These are phyloP conservation scores for Mystacornis crossleyi DNA, from an alignment of 2,113 vertebrate genomes.

Conservation along the genomic window DNA sequence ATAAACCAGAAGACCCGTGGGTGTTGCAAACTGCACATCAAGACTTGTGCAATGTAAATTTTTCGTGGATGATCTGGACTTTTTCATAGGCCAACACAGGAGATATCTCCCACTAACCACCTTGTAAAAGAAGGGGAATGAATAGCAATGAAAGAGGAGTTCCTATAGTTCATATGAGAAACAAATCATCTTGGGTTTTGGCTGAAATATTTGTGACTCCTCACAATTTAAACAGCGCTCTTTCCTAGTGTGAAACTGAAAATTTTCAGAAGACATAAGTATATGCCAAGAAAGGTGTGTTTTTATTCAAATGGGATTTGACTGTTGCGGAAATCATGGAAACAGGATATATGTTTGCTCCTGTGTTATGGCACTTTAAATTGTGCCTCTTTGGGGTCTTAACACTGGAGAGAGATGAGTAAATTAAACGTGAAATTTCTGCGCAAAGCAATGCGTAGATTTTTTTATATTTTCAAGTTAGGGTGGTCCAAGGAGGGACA, in stretches of 20 bases:
- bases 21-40: neutral
- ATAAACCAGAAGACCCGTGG: neutral
- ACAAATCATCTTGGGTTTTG: neutral
- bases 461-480: neutral
- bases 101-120: neutral
- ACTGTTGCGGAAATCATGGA: neutral
- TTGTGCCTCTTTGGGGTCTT: neutral
- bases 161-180: neutral
- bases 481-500: neutral
- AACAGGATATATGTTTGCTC: neutral
- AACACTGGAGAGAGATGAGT: neutral
- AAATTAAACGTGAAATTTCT: neutral
- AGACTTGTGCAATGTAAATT: neutral
- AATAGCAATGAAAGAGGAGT: neutral
- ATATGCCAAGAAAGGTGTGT: neutral
- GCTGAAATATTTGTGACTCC: neutral
- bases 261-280: neutral
- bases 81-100: neutral
- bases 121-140: neutral
- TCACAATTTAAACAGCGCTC: neutral
- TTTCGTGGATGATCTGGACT: neutral
- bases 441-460: neutral
- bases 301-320: neutral
- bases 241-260: neutral
- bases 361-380: neutral